Evolutionary conservation across 1,140 invertebrate genomes (phyloP).

Genomic region (Cydia amplana): DNA sequence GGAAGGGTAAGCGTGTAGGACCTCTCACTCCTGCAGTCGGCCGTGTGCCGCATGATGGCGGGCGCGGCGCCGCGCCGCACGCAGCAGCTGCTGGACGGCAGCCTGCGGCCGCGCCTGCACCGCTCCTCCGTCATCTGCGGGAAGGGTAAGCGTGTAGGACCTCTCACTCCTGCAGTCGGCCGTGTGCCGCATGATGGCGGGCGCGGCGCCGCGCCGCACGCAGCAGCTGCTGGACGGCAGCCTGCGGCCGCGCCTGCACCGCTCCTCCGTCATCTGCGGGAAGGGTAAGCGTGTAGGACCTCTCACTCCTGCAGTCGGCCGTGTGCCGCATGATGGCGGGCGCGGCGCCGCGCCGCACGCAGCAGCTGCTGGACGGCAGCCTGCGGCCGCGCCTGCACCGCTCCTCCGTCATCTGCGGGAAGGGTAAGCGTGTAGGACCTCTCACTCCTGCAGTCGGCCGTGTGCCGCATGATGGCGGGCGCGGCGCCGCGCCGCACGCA

Average conservation of each 20-base stretch:
- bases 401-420: slow-evolving; percentile 90
- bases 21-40: slow-evolving; percentile 84
- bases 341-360: no score
- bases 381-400: slow-evolving; percentile 87
- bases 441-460: slow-evolving; percentile 87
- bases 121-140: slow-evolving; percentile 90
- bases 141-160: slow-evolving; percentile 80
- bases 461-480: slow-evolving; percentile 51
- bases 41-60: slow-evolving; percentile 94
- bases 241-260: slow-evolving; percentile 86
- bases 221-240: no score
- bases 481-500: no score
- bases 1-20: slow-evolving; percentile 81
- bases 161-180: slow-evolving; percentile 85
- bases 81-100: slow-evolving; percentile 94
- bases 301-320: slow-evolving; percentile 85
- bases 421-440: slow-evolving; percentile 77
- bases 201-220: slow-evolving; percentile 77
- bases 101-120: slow-evolving; percentile 87
- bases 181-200: slow-evolving; percentile 67
- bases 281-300: slow-evolving; percentile 80
- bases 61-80: slow-evolving; percentile 95
- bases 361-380: no score
- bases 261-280: slow-evolving; percentile 89
- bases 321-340: slow-evolving; percentile 67